Evolutionary conservation across 1,140 invertebrate species (phyloP).

Genomic region (Asobara japonica): DNA sequence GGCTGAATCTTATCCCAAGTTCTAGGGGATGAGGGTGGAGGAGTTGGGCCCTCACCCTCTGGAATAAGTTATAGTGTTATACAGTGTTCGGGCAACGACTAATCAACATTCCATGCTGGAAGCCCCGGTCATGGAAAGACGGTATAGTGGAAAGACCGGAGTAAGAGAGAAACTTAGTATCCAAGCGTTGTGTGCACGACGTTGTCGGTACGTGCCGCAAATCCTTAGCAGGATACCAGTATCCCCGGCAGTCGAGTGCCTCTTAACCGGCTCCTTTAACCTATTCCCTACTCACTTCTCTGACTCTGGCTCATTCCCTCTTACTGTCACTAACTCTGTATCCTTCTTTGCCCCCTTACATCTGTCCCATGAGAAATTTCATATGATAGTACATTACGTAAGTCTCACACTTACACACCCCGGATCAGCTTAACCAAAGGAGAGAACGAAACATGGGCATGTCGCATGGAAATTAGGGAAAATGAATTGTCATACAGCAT

Average conservation of each 20-base stretch:
- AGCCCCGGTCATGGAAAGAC: constrained; percentile 21
- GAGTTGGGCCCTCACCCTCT: constrained; percentile 42
- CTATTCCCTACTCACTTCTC: constrained; percentile 33
- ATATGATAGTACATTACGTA: not conserved
- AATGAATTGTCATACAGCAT: not conserved
- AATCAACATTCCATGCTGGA: constrained; percentile 65
- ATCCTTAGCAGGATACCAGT: constrained; percentile 59
- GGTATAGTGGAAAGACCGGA: constrained; percentile 9
- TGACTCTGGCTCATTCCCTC: constrained; percentile 22
- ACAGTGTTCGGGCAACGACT: constrained; percentile 61
- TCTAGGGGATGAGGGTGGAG: constrained; percentile 32
- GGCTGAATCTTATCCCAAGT: constrained; percentile 57
- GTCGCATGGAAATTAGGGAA: not conserved
- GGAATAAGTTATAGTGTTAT: constrained; percentile 65
- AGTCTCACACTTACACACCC: constrained; percentile 2
- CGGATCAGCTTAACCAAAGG: not conserved
- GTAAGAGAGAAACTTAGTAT: constrained; percentile 29
- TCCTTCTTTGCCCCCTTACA: constrained; percentile 9
- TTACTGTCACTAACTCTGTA: no score
- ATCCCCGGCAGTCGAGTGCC: constrained; percentile 47
- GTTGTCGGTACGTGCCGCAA: constrained; percentile 63
- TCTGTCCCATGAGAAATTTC: constrained; percentile 13
- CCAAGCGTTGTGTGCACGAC: constrained; percentile 37
- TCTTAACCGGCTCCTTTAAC: constrained; percentile 51
- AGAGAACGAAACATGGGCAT: not conserved